These are phyloP conservation scores for Xiphorhynchus elegans DNA, from an alignment of 2,113 vertebrate species.

Conservation along the genomic window DNA sequence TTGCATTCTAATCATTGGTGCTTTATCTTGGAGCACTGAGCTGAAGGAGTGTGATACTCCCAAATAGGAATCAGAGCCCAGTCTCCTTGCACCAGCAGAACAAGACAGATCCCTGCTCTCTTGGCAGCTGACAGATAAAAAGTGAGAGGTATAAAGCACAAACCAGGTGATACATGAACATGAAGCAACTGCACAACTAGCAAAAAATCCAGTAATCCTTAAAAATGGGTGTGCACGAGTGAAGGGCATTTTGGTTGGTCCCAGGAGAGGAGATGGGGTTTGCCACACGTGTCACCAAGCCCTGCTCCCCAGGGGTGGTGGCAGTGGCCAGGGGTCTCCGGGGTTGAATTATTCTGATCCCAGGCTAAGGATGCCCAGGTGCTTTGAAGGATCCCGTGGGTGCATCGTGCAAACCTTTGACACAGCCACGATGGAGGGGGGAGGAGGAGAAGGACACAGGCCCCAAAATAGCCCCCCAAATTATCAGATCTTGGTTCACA, in stretches of 20 bases:
- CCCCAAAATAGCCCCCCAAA: not conserved
- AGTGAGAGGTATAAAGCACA: not conserved
- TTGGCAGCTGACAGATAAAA: not conserved
- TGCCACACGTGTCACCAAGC: not conserved
- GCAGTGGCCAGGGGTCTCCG: accelerated
- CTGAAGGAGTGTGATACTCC: not conserved
- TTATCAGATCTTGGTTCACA: not conserved
- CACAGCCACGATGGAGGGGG: not conserved
- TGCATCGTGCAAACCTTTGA: not conserved
- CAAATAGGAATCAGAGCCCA: not conserved
- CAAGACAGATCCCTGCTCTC: not conserved
- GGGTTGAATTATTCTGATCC: accelerated
- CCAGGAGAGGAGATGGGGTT: not conserved
- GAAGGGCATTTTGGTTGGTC: not conserved
- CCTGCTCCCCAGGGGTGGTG: not conserved
- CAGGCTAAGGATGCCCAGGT: not conserved
- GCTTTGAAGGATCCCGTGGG: not conserved
- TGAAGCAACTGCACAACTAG: not conserved
- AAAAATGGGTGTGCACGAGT: not conserved
- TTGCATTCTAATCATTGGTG: slow-evolving; percentile 9
- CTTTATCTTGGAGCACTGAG: not conserved
- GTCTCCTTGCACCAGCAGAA: not conserved
- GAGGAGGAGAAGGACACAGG: not conserved
- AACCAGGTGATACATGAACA: not conserved
- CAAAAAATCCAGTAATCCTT: not conserved